phyloP scores from a whole-genome alignment of 64 coral and sea anemone species.

The Cladopsammia gracilis region DNA sequence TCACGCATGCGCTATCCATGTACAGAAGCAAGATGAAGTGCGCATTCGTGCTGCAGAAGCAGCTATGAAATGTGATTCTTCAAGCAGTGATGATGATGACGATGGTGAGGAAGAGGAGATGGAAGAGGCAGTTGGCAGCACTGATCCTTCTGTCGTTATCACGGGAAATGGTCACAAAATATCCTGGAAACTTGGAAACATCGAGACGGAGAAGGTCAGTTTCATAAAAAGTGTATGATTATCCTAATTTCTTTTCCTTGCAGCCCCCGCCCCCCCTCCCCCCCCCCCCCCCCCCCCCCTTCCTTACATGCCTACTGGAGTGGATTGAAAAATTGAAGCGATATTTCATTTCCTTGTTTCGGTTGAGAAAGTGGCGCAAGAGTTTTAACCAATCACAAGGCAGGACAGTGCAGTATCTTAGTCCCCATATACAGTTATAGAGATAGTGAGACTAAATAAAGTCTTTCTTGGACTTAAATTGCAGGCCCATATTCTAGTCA shows the following conservation, averaged over 20 bases:
- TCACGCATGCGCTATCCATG: conserved; percentile 29
- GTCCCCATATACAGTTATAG: too few relatives aligned
- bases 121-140: not conserved
- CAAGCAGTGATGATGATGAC: not conserved
- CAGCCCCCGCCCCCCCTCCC: too few relatives aligned
- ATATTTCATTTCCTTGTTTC: too few relatives aligned
- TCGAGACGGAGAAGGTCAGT: conserved; percentile 19
- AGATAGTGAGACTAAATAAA: not conserved
- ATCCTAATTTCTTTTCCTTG: not conserved
- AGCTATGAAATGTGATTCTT: not conserved
- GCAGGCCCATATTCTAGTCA: conserved; percentile 27
- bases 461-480: not conserved
- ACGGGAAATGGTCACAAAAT: not conserved
- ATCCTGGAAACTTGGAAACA: conserved; percentile 27
- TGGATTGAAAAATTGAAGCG: too few relatives aligned
- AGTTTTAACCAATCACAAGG: too few relatives aligned
- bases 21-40: not conserved
- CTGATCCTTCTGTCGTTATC: not conserved
- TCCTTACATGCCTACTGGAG: not conserved
- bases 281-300: too few relatives aligned
- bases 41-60: not conserved
- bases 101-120: not conserved
- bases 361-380: too few relatives aligned
- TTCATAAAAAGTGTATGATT: too few relatives aligned
- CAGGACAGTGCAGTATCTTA: too few relatives aligned